These are phyloP conservation scores for Gallinago jamesoni DNA, from an alignment of 2,113 vertebrate genomes.

Conservation along the genomic window DNA sequence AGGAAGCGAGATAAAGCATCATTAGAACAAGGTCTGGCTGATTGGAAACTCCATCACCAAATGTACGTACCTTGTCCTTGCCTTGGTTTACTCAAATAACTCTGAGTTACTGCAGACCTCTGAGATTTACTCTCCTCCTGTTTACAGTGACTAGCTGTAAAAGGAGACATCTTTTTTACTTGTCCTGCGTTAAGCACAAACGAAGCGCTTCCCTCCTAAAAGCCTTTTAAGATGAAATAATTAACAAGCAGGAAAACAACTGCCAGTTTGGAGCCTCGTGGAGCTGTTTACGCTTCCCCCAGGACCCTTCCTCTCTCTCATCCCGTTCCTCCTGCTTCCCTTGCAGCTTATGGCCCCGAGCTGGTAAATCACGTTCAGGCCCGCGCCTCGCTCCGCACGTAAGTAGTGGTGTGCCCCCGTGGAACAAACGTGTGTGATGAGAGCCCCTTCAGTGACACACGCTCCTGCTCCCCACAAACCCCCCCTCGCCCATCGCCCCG, in stretches of 20 bases:
- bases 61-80: background rate
- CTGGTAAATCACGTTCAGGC: background rate
- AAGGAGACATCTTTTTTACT: background rate
- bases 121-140: background rate
- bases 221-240: background rate
- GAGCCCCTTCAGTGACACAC: background rate
- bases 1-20: background rate
- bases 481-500: background rate
- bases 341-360: background rate
- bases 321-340: background rate
- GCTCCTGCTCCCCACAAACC: background rate
- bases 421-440: background rate
- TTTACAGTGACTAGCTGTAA: background rate
- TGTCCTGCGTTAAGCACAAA: background rate
- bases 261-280: background rate
- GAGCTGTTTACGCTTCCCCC: background rate
- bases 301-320: background rate
- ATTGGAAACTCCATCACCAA: background rate
- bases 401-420: background rate
- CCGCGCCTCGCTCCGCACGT: fast-evolving
- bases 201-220: background rate
- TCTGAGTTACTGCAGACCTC: background rate
- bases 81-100: background rate
- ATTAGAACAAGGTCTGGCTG: background rate
- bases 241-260: background rate